Base-by-base conservation (phyloP, 64 coral and sea anemone genomes). In the Pocillopora verrucosa region DNA sequence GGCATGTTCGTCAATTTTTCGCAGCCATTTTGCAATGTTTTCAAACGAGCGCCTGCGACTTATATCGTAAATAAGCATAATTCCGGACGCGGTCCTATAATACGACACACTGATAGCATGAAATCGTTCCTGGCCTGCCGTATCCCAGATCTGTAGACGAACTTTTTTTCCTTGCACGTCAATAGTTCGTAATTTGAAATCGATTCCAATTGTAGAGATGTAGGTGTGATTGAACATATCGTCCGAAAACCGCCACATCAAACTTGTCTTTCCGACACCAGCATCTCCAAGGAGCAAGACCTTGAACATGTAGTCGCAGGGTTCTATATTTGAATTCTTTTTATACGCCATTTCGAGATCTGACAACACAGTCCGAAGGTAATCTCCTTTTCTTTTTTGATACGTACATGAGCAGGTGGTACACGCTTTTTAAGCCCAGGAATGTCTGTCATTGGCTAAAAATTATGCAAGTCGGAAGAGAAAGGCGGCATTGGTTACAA, bases 251-350 rank as follows among this genome's bases (percentile, higher is more conserved):
- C 85, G 16, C 67, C 67, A 74, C 68, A 87, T 73, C 1, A 87
- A 12, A 38, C 73, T 87, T 25, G 85, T 87, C 56, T 87, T 87
- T n/a, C 85, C 85, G 34, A 87, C 85, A 9, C 85, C 85, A 3
- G 68, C 67, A 61, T 87, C 85, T 87, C 85, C 85, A 61, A 87
- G 80, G 26, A 98, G 84, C 34, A 98, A 88, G 60, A 98, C 89
- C 78, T 98, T 98, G 45, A 98, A 98, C 61, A 98, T 90, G 19
- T 95, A 89, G 74, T 98, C 96, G 77, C 93, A 98, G 17, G 63
- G 11, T 34, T 83, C 80, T 16, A 16, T 60, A 83, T 67, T 83
- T 20, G 36, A 36, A 19, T 65, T 16, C 61, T 83, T 83, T 83
- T 83, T 83, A 67, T 83, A 11, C 0, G 59, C 61, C 80, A 83